Evolutionary conservation across 64 coral and sea anemone species (phyloP), one percentile per base, ranked within the genome.

Genomic region (Pachyseris speciosa): DNA sequence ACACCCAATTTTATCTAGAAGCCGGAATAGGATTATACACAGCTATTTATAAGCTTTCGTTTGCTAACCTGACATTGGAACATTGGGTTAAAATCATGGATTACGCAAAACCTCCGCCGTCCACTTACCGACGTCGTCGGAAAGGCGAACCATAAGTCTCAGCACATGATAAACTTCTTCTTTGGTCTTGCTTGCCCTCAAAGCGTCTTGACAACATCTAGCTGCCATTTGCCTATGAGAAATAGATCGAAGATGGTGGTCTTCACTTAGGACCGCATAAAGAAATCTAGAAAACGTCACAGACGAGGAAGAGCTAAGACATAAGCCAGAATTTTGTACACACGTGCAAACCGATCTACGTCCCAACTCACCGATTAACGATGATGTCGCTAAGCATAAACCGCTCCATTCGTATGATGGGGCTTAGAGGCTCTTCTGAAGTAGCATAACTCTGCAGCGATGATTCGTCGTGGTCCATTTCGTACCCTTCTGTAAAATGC

Each of bases 361-460:
- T 12, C 0, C 67, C 51, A 77, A 39, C 78, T 91, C 81, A 99
- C 97, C 97, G 89, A 69, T 99, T 99, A 61, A 95, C 95, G 29
- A 99, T 95, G 5, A 95, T 94, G 79, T 99, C 97, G 65, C 97
- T 99, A 34, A 93, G 80, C 94, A 99, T 93, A 76, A 93, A 99
- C 26, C 93, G 87, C 33, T 99, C 97, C 97, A 99, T 99, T 79
- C 93, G 93, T 6, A 92, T 86, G 36, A 92, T 88, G 17, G 97
- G 93, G 66, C 90, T 93, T 3, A 99, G 78, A 30, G 92, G 65
- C 78, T 99, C 97, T 81, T 99, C 97, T 68, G 94, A 72, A 27
- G 79, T 87, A 40, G 85, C 88, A 85, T 99, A 86, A 72, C 95
- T 83, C 22, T 95, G 78, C 72, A 98, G 64, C 26, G 96, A 95